These are phyloP conservation scores for Andrena trimmerana DNA, from an alignment of 2,888 invertebrate genomes.

Conservation along the genomic window DNA sequence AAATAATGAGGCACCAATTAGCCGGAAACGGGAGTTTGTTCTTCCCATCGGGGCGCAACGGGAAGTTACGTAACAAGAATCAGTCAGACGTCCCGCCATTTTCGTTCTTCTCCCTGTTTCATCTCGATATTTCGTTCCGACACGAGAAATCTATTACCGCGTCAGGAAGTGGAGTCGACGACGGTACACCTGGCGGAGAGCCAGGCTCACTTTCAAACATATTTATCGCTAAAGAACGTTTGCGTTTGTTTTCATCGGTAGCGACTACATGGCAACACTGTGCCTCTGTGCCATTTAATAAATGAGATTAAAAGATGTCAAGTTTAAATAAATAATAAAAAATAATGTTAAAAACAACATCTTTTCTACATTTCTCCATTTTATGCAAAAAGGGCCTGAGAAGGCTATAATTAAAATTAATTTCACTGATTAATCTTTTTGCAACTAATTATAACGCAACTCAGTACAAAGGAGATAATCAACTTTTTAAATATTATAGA, in stretches of 20 bases:
- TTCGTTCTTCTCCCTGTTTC: neutral
- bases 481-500: no score
- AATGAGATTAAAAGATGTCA: neutral
- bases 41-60: slow-evolving; percentile 27
- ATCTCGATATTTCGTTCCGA: slow-evolving; percentile 53
- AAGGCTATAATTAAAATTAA: no score
- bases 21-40: slow-evolving; percentile 43
- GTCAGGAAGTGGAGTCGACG: slow-evolving; percentile 64
- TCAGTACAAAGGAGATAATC: no score
- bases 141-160: slow-evolving; percentile 63
- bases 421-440: no score
- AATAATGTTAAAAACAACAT: no score
- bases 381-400: no score
- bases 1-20: slow-evolving; percentile 58
- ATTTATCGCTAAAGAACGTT: slow-evolving; percentile 56
- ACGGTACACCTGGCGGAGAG: slow-evolving; percentile 59
- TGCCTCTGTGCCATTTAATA: neutral
- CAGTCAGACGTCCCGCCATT: slow-evolving; percentile 4
- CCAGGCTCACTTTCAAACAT: slow-evolving; percentile 67
- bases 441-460: no score
- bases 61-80: slow-evolving; percentile 40
- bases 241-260: neutral
- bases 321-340: no score
- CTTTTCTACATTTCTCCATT: no score
- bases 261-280: neutral